A percentile compares a stretch with the other conserved stretches of the same genome.
phyloP scores from a whole-genome alignment of 2,113 vertebrate genomes.

The Hemiprocne comata region DNA sequence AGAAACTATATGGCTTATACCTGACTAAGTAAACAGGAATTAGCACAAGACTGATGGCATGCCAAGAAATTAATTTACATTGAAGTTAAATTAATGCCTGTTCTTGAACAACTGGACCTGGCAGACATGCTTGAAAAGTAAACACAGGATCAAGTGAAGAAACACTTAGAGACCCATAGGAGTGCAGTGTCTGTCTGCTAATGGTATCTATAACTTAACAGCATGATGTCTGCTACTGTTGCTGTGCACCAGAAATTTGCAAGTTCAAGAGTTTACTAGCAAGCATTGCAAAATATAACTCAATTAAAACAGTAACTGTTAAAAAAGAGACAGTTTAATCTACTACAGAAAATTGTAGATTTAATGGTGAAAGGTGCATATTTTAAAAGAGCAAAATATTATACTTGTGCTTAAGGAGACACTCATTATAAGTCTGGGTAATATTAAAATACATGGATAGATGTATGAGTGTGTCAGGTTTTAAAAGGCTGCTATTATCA shows the following conservation, averaged over 20 bases:
- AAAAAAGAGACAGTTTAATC: neutral
- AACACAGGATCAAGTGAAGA: neutral
- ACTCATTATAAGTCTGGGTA: neutral
- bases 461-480: neutral
- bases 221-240: neutral
- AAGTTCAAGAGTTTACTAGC: neutral
- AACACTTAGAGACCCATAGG: neutral
- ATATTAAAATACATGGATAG: neutral
- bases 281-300: neutral
- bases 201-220: neutral
- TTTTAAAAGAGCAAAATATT: neutral
- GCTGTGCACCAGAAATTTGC: neutral
- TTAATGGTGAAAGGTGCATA: neutral
- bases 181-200: neutral
- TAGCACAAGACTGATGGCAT: neutral
- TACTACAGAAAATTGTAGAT: neutral
- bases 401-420: neutral
- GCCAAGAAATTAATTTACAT: neutral
- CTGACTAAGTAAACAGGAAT: neutral
- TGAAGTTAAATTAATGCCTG: neutral
- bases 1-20: neutral
- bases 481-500: neutral
- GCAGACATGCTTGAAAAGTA: neutral
- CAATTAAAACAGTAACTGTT: neutral
- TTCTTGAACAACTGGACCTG: neutral